Evolutionary conservation across 2,888 invertebrate genomes (phyloP), one percentile per base, ranked within the genome.

Genomic region (Nezara viridula): DNA sequence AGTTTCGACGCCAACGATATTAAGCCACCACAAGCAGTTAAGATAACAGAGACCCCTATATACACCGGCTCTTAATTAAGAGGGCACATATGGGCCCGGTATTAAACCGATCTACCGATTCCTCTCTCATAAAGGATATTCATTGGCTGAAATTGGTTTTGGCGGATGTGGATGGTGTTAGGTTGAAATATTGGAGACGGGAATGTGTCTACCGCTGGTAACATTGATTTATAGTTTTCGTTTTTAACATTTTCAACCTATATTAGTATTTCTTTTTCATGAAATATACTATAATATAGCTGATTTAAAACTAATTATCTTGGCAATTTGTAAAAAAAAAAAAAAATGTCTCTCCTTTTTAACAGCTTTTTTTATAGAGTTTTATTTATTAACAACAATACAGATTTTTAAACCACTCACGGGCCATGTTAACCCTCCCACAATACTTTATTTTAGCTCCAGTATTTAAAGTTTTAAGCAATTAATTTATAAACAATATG

Each of bases 81-180:
- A 40, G 77, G n/a, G 37, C 77, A 77, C 44, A 77, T 77, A 77
- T 24, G 77, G 24, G 77, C 40, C 40, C 7, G 73, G 40, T 40
- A 77, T 77, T 77, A 77, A 77, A 44, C 40, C 44, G 77, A 77
- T 77, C 77, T 37, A 77, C 40, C 40, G 60, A 60, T 60, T 60
- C 60, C 60, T 60, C 60, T 60, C 60, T 60, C 60, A 60, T 60
- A 60, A 60, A 60, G 60, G 60, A 60, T 60, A 60, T 60, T 60
- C 60, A 27, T 60, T 60, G 60, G 60, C 60, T 60, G 14, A 60
- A 60, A 60, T 60, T 27, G 60, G 60, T 60, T 60, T 60, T 27
- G 60, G 60, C 60, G 60, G 60, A 60, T 60, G 60, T 60, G 27
- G 27, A 60, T 60, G 60, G 14, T 27, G 60, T 60, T 27, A 14